Evolutionary conservation across 2,888 invertebrate genomes (phyloP).

Genomic region (Mesorhabditis spiculigera): DNA sequence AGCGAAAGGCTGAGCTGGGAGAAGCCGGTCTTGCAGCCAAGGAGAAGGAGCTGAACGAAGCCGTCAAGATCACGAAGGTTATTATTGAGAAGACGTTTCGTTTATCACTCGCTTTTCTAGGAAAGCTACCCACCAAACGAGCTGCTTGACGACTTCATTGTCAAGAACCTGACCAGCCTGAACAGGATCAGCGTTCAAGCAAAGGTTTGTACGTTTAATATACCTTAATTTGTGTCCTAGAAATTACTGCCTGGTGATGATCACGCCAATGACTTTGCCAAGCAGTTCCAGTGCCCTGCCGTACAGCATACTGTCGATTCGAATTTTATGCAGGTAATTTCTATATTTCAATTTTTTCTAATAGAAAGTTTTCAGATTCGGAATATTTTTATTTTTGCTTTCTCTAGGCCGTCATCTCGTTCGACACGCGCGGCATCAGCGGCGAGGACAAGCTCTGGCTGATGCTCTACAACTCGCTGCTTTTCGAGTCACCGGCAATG

Average conservation of each 20-base stretch:
- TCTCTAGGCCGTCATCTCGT: constrained; percentile 40
- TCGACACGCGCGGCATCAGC: constrained; percentile 29
- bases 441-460: constrained; percentile 60
- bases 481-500: constrained; percentile 72
- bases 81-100: too few relatives aligned
- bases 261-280: too few relatives aligned
- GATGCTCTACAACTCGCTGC: constrained; percentile 72
- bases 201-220: too few relatives aligned
- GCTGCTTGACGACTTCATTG: constrained; percentile 72
- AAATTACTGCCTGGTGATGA: too few relatives aligned
- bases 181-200: constrained; percentile 57
- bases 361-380: too few relatives aligned
- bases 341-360: not conserved
- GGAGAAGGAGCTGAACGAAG: constrained; percentile 68
- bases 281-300: too few relatives aligned
- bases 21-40: constrained; percentile 71
- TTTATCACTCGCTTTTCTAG: too few relatives aligned
- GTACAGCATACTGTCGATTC: too few relatives aligned
- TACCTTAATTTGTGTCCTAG: too few relatives aligned
- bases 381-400: too few relatives aligned
- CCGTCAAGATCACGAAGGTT: constrained; percentile 76
- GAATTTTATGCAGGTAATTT: too few relatives aligned
- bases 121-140: constrained; percentile 68
- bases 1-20: constrained; percentile 70
- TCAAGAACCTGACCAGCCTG: constrained; percentile 74